Base-by-base conservation (phyloP, 1,140 invertebrate species). In the Nylanderia fulva region DNA sequence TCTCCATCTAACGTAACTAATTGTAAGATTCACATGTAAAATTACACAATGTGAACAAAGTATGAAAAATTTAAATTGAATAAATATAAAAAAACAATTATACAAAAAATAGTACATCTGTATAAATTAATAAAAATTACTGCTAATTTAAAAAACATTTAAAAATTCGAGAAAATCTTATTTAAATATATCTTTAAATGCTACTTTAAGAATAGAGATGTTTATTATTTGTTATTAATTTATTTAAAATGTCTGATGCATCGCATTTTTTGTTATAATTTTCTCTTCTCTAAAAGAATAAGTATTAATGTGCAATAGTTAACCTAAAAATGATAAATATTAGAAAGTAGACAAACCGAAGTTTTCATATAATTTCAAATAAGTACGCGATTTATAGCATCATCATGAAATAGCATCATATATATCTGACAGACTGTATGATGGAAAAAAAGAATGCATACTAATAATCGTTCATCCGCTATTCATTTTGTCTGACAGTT, bases 261-360 rank as follows among this genome's bases (percentile, higher is more conserved):
- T 63, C 11, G 27, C 13, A 66, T 48, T 77, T 39, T 39, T 69
- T 24, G 11, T 71, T 68, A 36, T n/a, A 21, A 54, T 64, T 82
- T 71, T 82, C 66, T 82, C 66, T 58, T 42, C 21, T n/a, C 13
- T 5, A 18, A n/a, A 2, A n/a, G 36, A 71, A n/a, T n/a, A n/a
- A 42, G 13, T 45, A 58, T 36, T 52, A 58, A 80, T 71, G 21
- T 33, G 45, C 21, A 42, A 11, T 45, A 11, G 45, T 72, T 52
- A 82, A 82, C 66, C 36, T 82, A 82, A 71, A 82, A 8, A 82
- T 45, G 52, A 82, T 58, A n/a, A 71, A 82, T 82, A 69, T 72
- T 82, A 82, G 77, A 82, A 82, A 82, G 77, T 33, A 42, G 36
- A 52, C 24, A 45, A n/a, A 82, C 69, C 36, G 52, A 42, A 21